Evolutionary conservation across 2,888 invertebrate species (phyloP).

Genomic region (Coenonympha glycerion): DNA sequence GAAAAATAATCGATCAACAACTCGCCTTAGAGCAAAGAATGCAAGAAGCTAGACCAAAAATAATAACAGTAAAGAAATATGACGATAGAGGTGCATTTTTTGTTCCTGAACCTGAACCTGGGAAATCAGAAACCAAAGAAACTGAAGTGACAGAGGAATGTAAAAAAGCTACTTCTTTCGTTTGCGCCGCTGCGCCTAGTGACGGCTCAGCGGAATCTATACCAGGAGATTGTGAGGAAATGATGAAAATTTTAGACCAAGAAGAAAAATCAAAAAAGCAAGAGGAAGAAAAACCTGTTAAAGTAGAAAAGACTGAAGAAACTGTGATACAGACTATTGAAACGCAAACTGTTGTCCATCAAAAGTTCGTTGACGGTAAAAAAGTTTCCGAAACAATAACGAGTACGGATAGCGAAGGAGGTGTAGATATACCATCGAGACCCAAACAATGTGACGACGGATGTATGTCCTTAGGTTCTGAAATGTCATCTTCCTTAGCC

Average conservation of each 20-base stretch:
- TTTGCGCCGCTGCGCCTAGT: slow-evolving; percentile 67
- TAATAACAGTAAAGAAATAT: slow-evolving; percentile 66
- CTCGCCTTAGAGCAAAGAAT: slow-evolving; percentile 64
- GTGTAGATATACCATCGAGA: slow-evolving; percentile 63
- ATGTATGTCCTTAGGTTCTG: slow-evolving; percentile 65
- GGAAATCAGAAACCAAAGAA: slow-evolving; percentile 36
- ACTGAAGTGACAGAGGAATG: slow-evolving; percentile 60
- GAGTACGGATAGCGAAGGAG: slow-evolving; percentile 61
- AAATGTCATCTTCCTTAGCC: slow-evolving; percentile 71
- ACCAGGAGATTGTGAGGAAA: slow-evolving; percentile 77
- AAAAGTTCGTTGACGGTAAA: slow-evolving; percentile 67
- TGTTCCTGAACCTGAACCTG: slow-evolving; percentile 56
- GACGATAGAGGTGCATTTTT: slow-evolving; percentile 70
- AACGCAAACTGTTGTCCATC: slow-evolving; percentile 67
- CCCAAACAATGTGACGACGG: slow-evolving; percentile 54
- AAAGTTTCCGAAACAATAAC: slow-evolving; percentile 66
- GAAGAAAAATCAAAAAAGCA: slow-evolving; percentile 60
- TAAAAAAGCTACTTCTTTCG: slow-evolving; percentile 57
- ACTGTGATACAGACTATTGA: slow-evolving; percentile 62
- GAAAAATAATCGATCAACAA: slow-evolving; percentile 70
- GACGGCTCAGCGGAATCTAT: slow-evolving; percentile 71
- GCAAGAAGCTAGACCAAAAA: slow-evolving; percentile 58
- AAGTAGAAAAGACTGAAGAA: slow-evolving; percentile 48
- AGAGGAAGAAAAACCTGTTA: slow-evolving; percentile 33
- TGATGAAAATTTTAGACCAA: slow-evolving; percentile 75